Conservation (phyloP, 2,888 invertebrate species). For the Drosophila neoperkinsi region DNA sequence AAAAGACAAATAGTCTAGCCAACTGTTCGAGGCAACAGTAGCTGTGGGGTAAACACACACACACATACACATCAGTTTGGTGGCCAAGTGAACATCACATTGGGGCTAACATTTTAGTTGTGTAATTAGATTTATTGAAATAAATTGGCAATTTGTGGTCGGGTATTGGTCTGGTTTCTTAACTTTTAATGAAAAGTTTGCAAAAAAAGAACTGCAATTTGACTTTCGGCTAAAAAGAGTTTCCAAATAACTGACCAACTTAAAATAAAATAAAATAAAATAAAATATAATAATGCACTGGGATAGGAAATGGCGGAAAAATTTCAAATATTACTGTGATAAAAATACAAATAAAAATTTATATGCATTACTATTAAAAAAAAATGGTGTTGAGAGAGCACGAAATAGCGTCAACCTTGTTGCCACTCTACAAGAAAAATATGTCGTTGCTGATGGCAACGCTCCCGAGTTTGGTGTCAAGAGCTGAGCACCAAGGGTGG, state of each 20-base stretch:
- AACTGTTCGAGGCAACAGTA: conserved; percentile 28
- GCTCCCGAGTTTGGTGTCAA: conserved; percentile 38
- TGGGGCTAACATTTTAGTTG: conserved; percentile 43
- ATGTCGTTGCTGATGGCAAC: conserved; percentile 45
- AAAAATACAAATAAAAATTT: conserved; percentile 45
- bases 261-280: conserved; percentile 8
- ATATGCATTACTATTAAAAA: conserved; percentile 13
- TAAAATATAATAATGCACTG: conserved; percentile 11
- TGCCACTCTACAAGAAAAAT: conserved; percentile 62
- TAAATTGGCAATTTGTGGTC: conserved; percentile 70
- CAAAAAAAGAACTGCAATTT: conserved; percentile 14
- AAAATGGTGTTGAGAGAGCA: conserved; percentile 57
- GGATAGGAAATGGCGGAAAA: conserved; percentile 17
- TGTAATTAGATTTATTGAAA: conserved; percentile 75
- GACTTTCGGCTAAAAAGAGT: conserved; percentile 16
- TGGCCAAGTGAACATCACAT: conserved; percentile 27
- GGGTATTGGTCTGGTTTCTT: conserved; percentile 31
- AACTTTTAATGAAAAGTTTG: conserved; percentile 61
- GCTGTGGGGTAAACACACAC: conserved; percentile 7
- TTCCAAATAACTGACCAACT: background rate
- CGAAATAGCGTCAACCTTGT: conserved; percentile 57
- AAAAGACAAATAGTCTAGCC: conserved; percentile 56
- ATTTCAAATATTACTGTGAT: conserved; percentile 34
- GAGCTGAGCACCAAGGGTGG: conserved; percentile 5
- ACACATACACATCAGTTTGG: background rate